Percentiles rank a stretch among this genome's conserved stretches.
These are phyloP conservation scores for Donacobius atricapilla DNA, from an alignment of 2,113 vertebrate species.

Conservation along the genomic window DNA sequence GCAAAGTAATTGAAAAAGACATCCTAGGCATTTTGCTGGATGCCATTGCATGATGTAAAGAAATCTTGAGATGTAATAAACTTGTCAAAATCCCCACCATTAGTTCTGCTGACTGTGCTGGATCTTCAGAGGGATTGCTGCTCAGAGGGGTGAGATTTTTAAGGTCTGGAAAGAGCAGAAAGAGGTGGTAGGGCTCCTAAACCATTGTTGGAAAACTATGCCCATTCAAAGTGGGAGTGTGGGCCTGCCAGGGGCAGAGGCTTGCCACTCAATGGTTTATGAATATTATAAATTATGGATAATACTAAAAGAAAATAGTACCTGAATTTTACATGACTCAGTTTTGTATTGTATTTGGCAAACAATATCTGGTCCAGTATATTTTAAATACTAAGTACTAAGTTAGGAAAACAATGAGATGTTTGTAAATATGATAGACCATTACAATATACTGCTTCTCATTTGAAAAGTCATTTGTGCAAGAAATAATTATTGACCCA, in stretches of 20 bases:
- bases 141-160: slow-evolving; percentile 13
- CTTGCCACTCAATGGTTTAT: neutral
- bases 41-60: slow-evolving; percentile 13
- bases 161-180: neutral
- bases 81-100: neutral
- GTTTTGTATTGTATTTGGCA: slow-evolving; percentile 30
- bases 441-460: slow-evolving; percentile 72
- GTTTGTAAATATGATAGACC: slow-evolving; percentile 75
- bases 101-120: neutral
- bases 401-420: slow-evolving; percentile 53
- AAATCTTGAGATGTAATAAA: slow-evolving; percentile 33
- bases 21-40: slow-evolving; percentile 24
- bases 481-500: slow-evolving; percentile 78
- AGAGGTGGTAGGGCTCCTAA: neutral
- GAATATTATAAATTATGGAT: slow-evolving; percentile 19
- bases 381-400: slow-evolving; percentile 49
- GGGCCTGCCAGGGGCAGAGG: neutral
- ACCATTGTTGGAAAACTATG: neutral
- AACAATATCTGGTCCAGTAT: slow-evolving; percentile 19
- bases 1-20: slow-evolving; percentile 28
- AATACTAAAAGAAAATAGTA: slow-evolving; percentile 33
- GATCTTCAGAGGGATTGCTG: neutral
- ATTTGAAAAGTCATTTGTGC: slow-evolving; percentile 76
- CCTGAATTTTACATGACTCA: slow-evolving; percentile 35
- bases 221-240: neutral